phyloP scores from a whole-genome alignment of 2,797 vertebrate genomes.

The Oreochromis grahami region DNA sequence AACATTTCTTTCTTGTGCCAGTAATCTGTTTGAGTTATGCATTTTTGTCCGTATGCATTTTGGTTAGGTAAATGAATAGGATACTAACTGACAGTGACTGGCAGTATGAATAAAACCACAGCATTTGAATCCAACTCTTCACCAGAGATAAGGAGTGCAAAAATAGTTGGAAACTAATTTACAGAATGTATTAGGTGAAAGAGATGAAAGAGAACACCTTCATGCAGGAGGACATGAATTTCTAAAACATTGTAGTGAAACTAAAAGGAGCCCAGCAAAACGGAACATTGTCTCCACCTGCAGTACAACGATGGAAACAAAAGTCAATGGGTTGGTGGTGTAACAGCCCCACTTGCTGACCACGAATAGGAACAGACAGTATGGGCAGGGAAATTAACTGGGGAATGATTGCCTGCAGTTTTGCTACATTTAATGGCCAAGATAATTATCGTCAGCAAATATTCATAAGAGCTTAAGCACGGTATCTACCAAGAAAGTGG shows the following conservation, averaged over 20 bases:
- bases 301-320: neutral
- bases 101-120: neutral
- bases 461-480: neutral
- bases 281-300: conserved; percentile 45
- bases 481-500: neutral
- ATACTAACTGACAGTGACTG: neutral
- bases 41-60: neutral
- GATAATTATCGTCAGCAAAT: neutral
- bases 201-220: neutral
- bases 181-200: neutral
- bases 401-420: neutral
- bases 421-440: neutral
- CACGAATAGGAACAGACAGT: neutral
- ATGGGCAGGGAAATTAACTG: neutral
- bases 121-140: neutral
- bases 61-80: neutral
- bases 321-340: conserved; percentile 4
- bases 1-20: neutral
- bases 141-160: neutral
- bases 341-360: conserved; percentile 51
- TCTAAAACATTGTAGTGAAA: neutral
- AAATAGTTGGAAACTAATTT: neutral
- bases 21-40: neutral
- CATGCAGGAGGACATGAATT: neutral
- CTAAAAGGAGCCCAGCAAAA: neutral